Evolutionary conservation across 1,140 invertebrate species (phyloP).

Genomic region (Drosophila tsacasi): DNA sequence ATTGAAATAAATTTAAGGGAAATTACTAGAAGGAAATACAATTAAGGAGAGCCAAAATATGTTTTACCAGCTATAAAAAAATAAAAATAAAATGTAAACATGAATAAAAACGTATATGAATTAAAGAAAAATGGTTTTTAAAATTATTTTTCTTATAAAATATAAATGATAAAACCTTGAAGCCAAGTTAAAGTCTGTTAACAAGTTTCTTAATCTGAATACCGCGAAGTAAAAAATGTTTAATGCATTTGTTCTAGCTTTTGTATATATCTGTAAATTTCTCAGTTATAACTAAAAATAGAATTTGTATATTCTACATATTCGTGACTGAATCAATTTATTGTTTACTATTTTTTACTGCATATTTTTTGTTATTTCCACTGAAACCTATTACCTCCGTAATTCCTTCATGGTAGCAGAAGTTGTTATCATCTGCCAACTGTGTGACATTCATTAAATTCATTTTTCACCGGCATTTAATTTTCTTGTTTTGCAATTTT

Average conservation of each 20-base stretch:
- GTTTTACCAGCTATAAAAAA: neutral
- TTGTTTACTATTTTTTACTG: neutral
- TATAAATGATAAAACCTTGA: neutral
- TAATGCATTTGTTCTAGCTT: neutral
- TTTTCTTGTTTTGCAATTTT: constrained; percentile 38
- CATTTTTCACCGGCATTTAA: constrained; percentile 12
- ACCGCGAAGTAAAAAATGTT: neutral
- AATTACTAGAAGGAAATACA: neutral
- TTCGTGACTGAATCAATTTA: constrained; percentile 7
- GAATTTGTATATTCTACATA: neutral
- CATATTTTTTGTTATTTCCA: neutral
- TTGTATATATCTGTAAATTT: neutral
- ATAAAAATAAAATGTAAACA: neutral
- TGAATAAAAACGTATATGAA: neutral
- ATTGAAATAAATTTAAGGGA: neutral
- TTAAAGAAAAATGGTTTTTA: neutral
- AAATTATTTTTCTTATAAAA: neutral
- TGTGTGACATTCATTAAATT: constrained; percentile 16
- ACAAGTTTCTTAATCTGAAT: neutral
- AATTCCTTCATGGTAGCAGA: neutral
- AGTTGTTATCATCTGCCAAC: constrained; percentile 10
- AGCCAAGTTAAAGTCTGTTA: neutral
- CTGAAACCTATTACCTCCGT: neutral
- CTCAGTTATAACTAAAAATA: neutral
- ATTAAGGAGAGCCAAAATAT: neutral